Conservation (phyloP, 2,888 invertebrate species). For the Dryobota labecula region DNA sequence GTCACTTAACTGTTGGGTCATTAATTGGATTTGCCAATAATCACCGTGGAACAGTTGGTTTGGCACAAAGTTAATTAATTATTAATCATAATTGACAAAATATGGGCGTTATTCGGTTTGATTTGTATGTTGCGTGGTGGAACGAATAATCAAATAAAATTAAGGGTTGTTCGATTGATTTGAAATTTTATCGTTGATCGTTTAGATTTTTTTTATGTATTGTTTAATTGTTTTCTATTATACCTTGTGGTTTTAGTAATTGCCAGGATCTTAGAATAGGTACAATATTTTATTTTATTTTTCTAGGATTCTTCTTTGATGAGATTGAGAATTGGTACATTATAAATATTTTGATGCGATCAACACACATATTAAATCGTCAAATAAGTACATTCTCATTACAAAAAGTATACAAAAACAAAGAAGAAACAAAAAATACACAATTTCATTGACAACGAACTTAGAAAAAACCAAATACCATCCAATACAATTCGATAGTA, state of each 20-base stretch:
- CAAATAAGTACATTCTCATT: too few relatives aligned
- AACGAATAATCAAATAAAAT: constrained; percentile 14
- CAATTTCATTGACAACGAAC: constrained; percentile 27
- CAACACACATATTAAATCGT: background rate
- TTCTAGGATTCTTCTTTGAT: background rate
- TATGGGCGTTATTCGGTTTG: background rate
- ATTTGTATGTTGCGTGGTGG: constrained; percentile 12
- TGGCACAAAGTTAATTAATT: constrained; percentile 54
- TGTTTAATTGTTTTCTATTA: background rate
- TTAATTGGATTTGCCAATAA: constrained; percentile 71
- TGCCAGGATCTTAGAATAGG: background rate
- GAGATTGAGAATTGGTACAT: background rate
- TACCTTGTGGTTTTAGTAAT: background rate
- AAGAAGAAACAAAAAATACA: constrained; percentile 23
- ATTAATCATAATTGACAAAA: constrained; percentile 46
- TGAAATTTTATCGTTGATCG: background rate
- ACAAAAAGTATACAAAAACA: constrained; percentile 6
- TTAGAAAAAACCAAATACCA: constrained; percentile 62
- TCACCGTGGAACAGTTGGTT: constrained; percentile 47
- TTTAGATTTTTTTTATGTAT: background rate
- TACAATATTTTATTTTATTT: background rate
- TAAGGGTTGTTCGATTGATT: constrained; percentile 8
- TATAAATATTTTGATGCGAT: background rate
- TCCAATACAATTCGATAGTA: constrained; percentile 75
- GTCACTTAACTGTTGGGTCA: constrained; percentile 57